phyloP scores from a whole-genome alignment of 2,888 invertebrate genomes.

The Cataglyphis livida region DNA sequence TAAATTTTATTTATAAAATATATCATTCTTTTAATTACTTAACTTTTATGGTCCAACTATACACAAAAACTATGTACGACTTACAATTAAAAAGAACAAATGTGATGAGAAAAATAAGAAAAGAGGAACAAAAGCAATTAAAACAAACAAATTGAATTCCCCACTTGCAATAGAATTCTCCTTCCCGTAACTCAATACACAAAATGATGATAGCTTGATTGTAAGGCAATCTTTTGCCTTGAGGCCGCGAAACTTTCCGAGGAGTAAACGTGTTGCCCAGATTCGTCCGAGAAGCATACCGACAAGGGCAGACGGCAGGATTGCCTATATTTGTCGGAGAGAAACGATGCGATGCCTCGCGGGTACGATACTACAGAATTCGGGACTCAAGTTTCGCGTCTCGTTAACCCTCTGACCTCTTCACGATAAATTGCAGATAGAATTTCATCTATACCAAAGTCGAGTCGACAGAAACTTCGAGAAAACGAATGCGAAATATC shows the following conservation, averaged over 20 bases:
- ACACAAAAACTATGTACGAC: not conserved
- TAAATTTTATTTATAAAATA: not conserved
- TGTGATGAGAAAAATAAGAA: not conserved
- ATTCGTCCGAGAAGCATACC: conserved; percentile 3
- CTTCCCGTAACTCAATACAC: not conserved
- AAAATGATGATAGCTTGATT: not conserved
- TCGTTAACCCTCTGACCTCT: conserved; percentile 31
- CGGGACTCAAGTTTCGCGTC: conserved; percentile 41
- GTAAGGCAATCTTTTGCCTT: conserved; percentile 16
- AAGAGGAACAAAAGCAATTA: not conserved
- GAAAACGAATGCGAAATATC: conserved; percentile 4
- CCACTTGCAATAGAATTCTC: not conserved
- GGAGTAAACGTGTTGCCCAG: conserved; percentile 9
- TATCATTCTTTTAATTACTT: not conserved
- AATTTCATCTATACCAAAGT: conserved; percentile 20
- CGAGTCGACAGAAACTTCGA: not conserved
- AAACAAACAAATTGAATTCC: conserved; percentile 24
- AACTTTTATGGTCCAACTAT: not conserved
- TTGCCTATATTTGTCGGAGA: conserved; percentile 9
- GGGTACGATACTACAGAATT: conserved; percentile 30
- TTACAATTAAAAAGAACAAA: not conserved
- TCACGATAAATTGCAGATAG: conserved; percentile 38
- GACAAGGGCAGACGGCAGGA: not conserved
- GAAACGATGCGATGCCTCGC: conserved; percentile 25
- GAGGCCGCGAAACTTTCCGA: conserved; percentile 11